Evolutionary conservation across 2,888 invertebrate genomes (phyloP).

Genomic region (Brachyptera risi): DNA sequence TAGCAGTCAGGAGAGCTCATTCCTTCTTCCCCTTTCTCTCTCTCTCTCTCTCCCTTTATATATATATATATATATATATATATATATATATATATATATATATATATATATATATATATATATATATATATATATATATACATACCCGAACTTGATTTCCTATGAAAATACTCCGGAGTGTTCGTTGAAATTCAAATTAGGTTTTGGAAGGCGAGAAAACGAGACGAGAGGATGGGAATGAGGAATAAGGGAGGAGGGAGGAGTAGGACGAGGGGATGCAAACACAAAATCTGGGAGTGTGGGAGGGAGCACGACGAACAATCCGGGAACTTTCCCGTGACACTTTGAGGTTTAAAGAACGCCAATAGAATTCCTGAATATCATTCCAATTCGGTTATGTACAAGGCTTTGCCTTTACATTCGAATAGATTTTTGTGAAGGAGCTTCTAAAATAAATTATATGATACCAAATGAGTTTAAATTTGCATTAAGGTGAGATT

Average conservation of each 20-base stretch:
- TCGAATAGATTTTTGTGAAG: not conserved
- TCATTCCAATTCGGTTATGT: not conserved
- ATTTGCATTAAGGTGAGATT: not conserved
- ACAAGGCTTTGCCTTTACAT: not conserved
- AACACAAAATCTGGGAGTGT: not conserved
- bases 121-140: not conserved
- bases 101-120: too few relatives aligned
- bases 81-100: too few relatives aligned
- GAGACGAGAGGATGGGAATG: not conserved
- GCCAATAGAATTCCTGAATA: constrained; percentile 9
- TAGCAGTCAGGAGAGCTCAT: too few relatives aligned
- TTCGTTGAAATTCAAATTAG: constrained; percentile 31
- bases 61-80: not conserved
- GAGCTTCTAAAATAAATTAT: not conserved
- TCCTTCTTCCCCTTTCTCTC: too few relatives aligned
- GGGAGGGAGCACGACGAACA: not conserved
- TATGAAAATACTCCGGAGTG: constrained; percentile 28
- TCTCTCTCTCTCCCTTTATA: too few relatives aligned
- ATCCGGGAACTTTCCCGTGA: constrained; percentile 2
- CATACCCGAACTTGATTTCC: constrained; percentile 23
- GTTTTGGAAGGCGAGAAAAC: constrained; percentile 9
- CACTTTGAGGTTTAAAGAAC: constrained; percentile 10
- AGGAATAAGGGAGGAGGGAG: not conserved
- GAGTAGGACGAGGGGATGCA: not conserved
- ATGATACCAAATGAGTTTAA: not conserved